These are phyloP conservation scores for Ischnus inquisitorius DNA, from an alignment of 2,888 invertebrate genomes.

Conservation along the genomic window DNA sequence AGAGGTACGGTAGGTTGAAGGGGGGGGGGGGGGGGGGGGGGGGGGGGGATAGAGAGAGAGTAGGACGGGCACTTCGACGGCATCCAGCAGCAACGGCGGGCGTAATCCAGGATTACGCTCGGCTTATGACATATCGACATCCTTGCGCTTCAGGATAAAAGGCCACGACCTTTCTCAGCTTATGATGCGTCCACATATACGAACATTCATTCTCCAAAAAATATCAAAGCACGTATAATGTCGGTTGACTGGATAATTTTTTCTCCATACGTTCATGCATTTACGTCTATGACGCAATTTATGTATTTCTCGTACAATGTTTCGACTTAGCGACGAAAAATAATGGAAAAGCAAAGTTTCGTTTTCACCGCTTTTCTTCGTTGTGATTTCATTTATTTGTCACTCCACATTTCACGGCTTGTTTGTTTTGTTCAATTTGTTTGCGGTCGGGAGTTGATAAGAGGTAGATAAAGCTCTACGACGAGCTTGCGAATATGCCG, in stretches of 20 bases:
- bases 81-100: slow-evolving; percentile 49
- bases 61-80: slow-evolving; percentile 49
- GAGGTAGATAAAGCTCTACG: not conserved
- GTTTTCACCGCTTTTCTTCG: too few species aligned
- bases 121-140: slow-evolving; percentile 69
- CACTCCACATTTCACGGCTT: too few species aligned
- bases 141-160: slow-evolving; percentile 63
- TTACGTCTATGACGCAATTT: too few species aligned
- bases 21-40: not conserved
- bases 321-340: too few species aligned
- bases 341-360: too few species aligned
- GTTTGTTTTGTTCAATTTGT: too few species aligned
- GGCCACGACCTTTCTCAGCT: slow-evolving; percentile 61
- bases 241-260: not conserved
- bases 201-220: slow-evolving; percentile 13
- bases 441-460: not conserved
- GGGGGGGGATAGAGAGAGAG: not conserved
- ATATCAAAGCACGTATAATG: not conserved
- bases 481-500: not conserved
- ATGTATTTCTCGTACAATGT: too few species aligned
- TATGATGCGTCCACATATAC: slow-evolving; percentile 38
- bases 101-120: slow-evolving; percentile 67
- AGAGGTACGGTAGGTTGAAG: slow-evolving; percentile 4
- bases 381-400: too few species aligned
- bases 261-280: not conserved